A percentile compares a stretch with the other conserved stretches of the same genome.
These are phyloP conservation scores for Bombylius discolor DNA, from an alignment of 2,888 invertebrate species.

Conservation along the genomic window DNA sequence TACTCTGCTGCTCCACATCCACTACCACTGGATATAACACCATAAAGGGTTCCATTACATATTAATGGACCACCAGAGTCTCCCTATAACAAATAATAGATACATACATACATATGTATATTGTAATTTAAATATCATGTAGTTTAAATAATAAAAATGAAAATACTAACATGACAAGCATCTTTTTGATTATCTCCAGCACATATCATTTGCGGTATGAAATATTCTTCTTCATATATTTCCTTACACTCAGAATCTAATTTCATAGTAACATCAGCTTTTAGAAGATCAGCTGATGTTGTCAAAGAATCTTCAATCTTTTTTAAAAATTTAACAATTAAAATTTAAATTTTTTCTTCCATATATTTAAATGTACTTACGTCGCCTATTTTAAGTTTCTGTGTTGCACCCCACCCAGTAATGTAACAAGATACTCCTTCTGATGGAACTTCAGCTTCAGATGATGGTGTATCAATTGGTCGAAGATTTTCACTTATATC, in stretches of 20 bases:
- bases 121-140: background rate
- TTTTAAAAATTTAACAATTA: no score
- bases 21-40: background rate
- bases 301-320: no score
- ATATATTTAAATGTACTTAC: no score
- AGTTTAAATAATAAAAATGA: background rate
- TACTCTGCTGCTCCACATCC: background rate
- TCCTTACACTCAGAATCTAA: background rate
- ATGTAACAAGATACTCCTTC: background rate
- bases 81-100: background rate
- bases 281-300: background rate
- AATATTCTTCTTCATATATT: background rate
- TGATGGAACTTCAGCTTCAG: background rate
- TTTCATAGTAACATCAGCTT: background rate
- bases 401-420: background rate
- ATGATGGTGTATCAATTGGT: background rate
- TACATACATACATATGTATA: no score
- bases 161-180: background rate
- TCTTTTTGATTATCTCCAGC: background rate
- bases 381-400: no score
- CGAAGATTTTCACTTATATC: background rate
- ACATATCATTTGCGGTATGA: background rate
- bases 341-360: no score
- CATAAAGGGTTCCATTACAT: background rate
- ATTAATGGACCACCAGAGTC: background rate